A percentile compares a stretch with the other conserved stretches of the same genome.
phyloP scores from a whole-genome alignment of 2,113 vertebrate genomes.

The Hippocampus barbouri region DNA sequence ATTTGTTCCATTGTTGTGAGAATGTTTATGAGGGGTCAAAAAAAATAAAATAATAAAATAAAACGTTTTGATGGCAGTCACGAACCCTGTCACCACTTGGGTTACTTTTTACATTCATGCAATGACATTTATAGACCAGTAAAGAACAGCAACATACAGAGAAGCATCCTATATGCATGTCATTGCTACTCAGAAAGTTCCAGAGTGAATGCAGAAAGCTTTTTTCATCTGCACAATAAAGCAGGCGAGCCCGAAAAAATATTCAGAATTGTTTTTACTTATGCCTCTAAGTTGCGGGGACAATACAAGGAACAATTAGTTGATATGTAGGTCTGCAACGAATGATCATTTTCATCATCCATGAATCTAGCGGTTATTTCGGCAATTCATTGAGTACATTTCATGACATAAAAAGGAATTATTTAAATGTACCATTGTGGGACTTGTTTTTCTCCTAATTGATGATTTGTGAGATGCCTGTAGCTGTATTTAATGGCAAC shows the following conservation, averaged over 20 bases:
- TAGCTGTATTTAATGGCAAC: background rate
- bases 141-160: conserved; percentile 31
- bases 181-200: background rate
- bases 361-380: too few relatives aligned
- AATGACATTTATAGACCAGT: background rate
- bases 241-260: too few relatives aligned
- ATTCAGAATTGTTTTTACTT: too few relatives aligned
- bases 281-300: too few relatives aligned
- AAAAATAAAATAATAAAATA: too few relatives aligned
- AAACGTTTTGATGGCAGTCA: background rate
- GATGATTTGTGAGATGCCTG: background rate
- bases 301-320: too few relatives aligned
- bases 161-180: conserved; percentile 17
- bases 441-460: background rate
- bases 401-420: background rate
- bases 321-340: too few relatives aligned
- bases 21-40: background rate
- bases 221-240: too few relatives aligned
- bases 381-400: background rate
- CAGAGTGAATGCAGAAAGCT: too few relatives aligned
- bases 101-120: conserved; percentile 29
- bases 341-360: too few relatives aligned
- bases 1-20: conserved; percentile 22
- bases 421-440: background rate
- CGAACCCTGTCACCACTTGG: background rate